A percentile compares a stretch with the other conserved stretches of the same genome.
These are phyloP conservation scores for Hycleus cichorii DNA, from an alignment of 1,140 invertebrate species.

Conservation along the genomic window DNA sequence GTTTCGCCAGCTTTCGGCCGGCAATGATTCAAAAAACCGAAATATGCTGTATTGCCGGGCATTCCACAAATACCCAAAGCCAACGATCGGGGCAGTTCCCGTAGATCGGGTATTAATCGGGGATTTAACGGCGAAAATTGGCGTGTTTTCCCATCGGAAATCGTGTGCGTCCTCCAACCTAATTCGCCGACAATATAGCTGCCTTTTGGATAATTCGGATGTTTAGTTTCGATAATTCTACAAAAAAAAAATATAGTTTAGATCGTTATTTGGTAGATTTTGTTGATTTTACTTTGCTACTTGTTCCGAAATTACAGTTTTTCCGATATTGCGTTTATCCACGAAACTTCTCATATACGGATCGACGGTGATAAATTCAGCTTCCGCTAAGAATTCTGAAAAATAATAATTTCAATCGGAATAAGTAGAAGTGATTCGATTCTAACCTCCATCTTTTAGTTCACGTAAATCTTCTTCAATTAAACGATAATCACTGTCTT, in stretches of 20 bases:
- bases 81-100: conserved; percentile 34
- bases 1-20: conserved; percentile 54
- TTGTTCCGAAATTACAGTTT: conserved; percentile 39
- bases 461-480: conserved; percentile 53
- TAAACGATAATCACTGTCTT: conserved; percentile 52
- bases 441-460: conserved; percentile 46
- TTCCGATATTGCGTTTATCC: conserved; percentile 43
- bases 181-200: conserved; percentile 43
- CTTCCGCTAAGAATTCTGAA: conserved; percentile 52
- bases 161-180: conserved; percentile 50
- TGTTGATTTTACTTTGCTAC: conserved; percentile 46
- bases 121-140: neutral
- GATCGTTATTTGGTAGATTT: too few relatives aligned
- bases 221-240: conserved; percentile 24
- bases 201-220: conserved; percentile 43
- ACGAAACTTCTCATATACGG: conserved; percentile 56
- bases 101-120: neutral
- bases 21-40: conserved; percentile 59
- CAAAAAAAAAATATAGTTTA: neutral
- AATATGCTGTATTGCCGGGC: conserved; percentile 63
- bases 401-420: conserved; percentile 21
- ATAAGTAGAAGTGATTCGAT: neutral
- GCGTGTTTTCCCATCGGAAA: conserved; percentile 22
- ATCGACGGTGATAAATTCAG: conserved; percentile 58
- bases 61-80: conserved; percentile 48